A percentile compares a stretch with the other conserved stretches of the same genome.
Conservation (phyloP, 1,140 invertebrate species). For the Ostrea denselamellosa region DNA sequence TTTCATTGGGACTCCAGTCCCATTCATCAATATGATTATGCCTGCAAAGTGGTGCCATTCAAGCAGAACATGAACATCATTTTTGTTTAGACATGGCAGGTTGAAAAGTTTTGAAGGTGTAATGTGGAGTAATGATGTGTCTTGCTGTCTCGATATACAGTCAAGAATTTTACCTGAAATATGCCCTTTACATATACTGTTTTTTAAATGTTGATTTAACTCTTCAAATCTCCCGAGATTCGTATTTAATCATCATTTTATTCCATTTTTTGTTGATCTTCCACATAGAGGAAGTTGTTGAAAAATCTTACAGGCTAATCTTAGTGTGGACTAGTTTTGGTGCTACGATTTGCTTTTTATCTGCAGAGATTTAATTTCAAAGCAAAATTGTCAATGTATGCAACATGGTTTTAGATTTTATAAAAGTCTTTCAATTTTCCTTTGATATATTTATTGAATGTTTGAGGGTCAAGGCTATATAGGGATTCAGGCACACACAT, state of each 20-base stretch:
- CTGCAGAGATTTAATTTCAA: background rate
- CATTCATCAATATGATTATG: conserved; percentile 5
- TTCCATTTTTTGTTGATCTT: background rate
- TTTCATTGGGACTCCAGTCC: background rate
- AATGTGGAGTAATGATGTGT: conserved; percentile 19
- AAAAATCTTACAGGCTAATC: conserved; percentile 2
- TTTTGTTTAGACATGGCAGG: background rate
- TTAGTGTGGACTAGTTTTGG: background rate
- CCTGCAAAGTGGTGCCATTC: background rate
- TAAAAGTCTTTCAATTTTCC: background rate
- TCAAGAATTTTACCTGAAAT: conserved; percentile 5
- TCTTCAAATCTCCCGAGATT: background rate
- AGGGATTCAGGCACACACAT: background rate
- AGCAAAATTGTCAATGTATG: background rate
- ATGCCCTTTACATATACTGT: background rate
- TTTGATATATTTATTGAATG: background rate
- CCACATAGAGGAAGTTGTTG: background rate
- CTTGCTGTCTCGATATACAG: background rate
- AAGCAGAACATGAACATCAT: background rate
- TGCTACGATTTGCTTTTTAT: background rate
- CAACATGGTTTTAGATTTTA: background rate
- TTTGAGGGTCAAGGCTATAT: conserved; percentile 8
- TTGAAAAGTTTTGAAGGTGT: conserved; percentile 13
- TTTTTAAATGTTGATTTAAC: background rate
- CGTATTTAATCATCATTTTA: background rate